These are phyloP conservation scores for Pyrocoelia pectoralis DNA, from an alignment of 2,888 invertebrate species.

Conservation along the genomic window DNA sequence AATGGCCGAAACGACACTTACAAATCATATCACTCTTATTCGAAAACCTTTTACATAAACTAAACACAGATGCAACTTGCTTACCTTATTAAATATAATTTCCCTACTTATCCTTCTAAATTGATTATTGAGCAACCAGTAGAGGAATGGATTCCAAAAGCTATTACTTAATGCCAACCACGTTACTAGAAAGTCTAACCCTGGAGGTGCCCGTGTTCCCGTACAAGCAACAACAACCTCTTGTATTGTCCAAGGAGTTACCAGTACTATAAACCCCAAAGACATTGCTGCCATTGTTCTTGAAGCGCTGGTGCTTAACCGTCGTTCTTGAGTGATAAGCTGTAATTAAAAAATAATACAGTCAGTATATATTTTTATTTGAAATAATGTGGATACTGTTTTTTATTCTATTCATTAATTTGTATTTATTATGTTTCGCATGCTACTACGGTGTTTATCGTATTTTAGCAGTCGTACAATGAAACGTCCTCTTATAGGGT, in stretches of 20 bases:
- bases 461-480: no score
- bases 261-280: slow-evolving; percentile 88
- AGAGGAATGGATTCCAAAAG: slow-evolving; percentile 90
- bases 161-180: slow-evolving; percentile 89
- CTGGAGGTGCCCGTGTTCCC: slow-evolving; percentile 81
- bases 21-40: no score
- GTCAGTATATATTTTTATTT: background rate
- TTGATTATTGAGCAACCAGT: slow-evolving; percentile 87
- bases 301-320: slow-evolving; percentile 81
- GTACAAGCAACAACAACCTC: slow-evolving; percentile 92
- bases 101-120: slow-evolving; percentile 83
- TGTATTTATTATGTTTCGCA: no score
- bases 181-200: slow-evolving; percentile 84
- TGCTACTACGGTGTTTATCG: no score
- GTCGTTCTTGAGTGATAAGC: slow-evolving; percentile 70
- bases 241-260: slow-evolving; percentile 90
- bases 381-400: background rate
- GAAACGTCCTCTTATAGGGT: no score
- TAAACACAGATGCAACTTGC: no score
- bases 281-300: slow-evolving; percentile 93
- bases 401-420: background rate
- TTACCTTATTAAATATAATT: slow-evolving; percentile 77
- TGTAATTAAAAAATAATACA: slow-evolving; percentile 49
- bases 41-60: no score
- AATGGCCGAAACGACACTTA: no score